phyloP scores from a whole-genome alignment of 2,797 vertebrate species.

The Enteromius mattozi region DNA sequence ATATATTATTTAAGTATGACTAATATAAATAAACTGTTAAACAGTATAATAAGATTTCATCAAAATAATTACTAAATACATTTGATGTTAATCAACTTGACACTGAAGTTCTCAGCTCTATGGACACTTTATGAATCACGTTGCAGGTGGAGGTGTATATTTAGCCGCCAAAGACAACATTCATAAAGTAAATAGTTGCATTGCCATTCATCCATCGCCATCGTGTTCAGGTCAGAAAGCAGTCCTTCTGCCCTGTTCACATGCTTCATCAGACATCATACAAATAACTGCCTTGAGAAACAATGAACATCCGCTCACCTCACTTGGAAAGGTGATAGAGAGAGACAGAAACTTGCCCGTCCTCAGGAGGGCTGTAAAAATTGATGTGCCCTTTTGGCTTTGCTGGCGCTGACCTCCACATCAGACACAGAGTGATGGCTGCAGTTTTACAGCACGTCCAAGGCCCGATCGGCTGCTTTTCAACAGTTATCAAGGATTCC shows the following conservation, averaged over 20 bases:
- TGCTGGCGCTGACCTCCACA: slow-evolving; percentile 80
- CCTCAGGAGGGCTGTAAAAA: slow-evolving; percentile 79
- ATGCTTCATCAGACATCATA: slow-evolving; percentile 64
- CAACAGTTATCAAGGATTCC: slow-evolving; percentile 65
- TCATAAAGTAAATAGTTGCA: background rate
- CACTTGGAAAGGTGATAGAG: slow-evolving; percentile 74
- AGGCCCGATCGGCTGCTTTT: slow-evolving; percentile 62
- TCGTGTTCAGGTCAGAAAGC: slow-evolving; percentile 55
- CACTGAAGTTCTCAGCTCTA: background rate
- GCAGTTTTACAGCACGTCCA: slow-evolving; percentile 76
- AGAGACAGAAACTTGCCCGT: slow-evolving; percentile 62
- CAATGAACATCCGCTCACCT: slow-evolving; percentile 68
- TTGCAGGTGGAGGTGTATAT: slow-evolving; percentile 10
- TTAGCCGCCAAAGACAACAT: background rate
- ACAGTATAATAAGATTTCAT: background rate
- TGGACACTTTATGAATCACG: background rate
- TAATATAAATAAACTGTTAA: background rate
- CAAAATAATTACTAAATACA: background rate
- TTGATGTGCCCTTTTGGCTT: slow-evolving; percentile 83
- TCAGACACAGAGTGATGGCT: slow-evolving; percentile 71
- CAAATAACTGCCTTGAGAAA: slow-evolving; percentile 81
- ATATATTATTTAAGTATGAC: background rate
- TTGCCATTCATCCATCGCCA: slow-evolving; percentile 67
- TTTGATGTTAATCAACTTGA: background rate
- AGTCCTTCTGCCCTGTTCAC: slow-evolving; percentile 68